Evolutionary conservation across 2,888 invertebrate genomes (phyloP), one percentile per base, ranked within the genome.

Genomic region (Drosophila tanythrix): DNA sequence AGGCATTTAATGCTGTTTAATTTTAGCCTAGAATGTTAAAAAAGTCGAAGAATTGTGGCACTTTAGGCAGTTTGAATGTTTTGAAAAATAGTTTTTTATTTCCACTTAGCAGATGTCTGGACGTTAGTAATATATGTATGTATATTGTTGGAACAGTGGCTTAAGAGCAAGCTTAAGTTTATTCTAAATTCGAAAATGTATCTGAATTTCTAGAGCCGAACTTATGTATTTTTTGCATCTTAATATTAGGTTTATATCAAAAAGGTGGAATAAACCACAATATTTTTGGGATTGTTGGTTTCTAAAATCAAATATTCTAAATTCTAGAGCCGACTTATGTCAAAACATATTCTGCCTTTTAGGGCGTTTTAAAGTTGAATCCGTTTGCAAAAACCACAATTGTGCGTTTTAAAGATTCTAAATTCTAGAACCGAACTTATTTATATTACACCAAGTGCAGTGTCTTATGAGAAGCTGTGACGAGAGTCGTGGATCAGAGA

Each of bases 401-500:
- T 43, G 11, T 21, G 21, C 11, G 11, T 11, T 43, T 31, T 40
- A 3, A 38, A 38, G 40, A 13, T 48, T 48, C 7, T 15, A 4
- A 3, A 25, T 11, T 11, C 10, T 18, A 3, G 27, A 50, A 25
- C 8, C 27, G 27, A 50, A 27, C 8, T 36, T n/a, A 51, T 27
- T 10, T 21, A 21, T 3, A 21, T n/a, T 29, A 18, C 48, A 33
- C 3, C 7, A 11, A n/a, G 46, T 50, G 15, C 13, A 35, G 4
- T 25, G n/a, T 2, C 8, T n/a, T 48, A n/a, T 48, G 58, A 48
- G 33, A 35, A 43, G 59, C 29, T 46, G 36, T 48, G 13, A 31
- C 58, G 31, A 29, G 25, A 25, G 25, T 25, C 33, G 46, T 35
- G 35, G 55, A 21, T 52, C 43, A 59, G 29, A 59, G 66, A 59